A percentile compares a stretch with the other conserved stretches of the same genome.
Evolutionary conservation across 2,797 vertebrate genomes (phyloP).

Genomic region (Carcharodon carcharias): DNA sequence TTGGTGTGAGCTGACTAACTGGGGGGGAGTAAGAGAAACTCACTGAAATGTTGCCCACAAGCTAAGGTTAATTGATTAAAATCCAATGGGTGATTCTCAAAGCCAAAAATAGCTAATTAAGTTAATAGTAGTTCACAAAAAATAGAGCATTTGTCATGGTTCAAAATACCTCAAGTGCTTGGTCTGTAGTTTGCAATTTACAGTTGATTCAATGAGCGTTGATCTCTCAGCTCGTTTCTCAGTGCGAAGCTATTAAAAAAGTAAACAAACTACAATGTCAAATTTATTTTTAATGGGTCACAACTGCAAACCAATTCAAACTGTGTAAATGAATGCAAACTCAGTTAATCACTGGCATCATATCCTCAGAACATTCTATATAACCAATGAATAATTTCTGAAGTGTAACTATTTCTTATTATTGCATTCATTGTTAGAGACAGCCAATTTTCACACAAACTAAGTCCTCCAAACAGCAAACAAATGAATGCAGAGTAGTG

Average conservation of each 20-base stretch:
- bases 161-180: constrained; percentile 27
- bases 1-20: no score
- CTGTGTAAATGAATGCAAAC: background rate
- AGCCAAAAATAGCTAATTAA: background rate
- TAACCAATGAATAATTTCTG: background rate
- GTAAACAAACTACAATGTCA: constrained; percentile 30
- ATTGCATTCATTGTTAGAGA: background rate
- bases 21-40: background rate
- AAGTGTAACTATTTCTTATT: background rate
- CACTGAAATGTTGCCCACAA: background rate
- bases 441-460: background rate
- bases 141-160: background rate
- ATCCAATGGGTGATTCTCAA: background rate
- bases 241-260: constrained; percentile 53
- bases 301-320: background rate
- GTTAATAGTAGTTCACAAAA: background rate
- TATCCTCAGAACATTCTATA: no score
- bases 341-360: background rate
- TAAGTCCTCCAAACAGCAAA: background rate
- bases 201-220: constrained; percentile 33
- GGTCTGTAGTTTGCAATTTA: constrained; percentile 20
- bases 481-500: background rate
- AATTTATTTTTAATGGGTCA: background rate
- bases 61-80: background rate
- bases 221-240: constrained; percentile 45